Evolutionary conservation across 1,140 invertebrate species (phyloP), one percentile per base, ranked within the genome.

Genomic region (silkworm (Bombyx mori)): DNA sequence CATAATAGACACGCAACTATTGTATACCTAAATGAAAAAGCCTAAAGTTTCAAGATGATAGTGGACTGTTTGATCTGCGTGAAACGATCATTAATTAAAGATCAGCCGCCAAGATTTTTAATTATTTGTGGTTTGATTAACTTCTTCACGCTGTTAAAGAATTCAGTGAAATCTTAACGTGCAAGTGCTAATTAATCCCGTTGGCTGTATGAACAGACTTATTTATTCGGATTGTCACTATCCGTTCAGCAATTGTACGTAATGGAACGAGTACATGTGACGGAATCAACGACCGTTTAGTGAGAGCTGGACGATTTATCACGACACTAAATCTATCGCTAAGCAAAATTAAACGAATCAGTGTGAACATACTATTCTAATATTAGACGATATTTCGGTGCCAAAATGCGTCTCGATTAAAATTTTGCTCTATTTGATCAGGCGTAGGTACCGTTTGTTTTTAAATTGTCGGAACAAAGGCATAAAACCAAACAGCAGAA

Each of bases 371-470:
- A 68, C 52, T 72, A 66, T 58, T 74, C 70, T 76, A 71, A 75
- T 71, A 63, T 73, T 73, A 75, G 66, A 69, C 56, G 63, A 60
- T 69, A 58, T 65, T 61, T 63, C 58, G 63, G 59, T 76, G 75
- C 71, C 75, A 75, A 77, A 73, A 69, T 66, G 48, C 62, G 63
- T 52, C 47, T 63, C 63, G 61, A 65, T 68, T 67, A 50, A 65
- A 57, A 42, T 8, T 57, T 56, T 59, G 63, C 61, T 66, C 7
- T 60, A 35, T 61, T 42, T 53, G 56, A 63, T 65, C 44, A 51
- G 18, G 22, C 50, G 50, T 9, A 51, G 42, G 26, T 35, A 35
- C 26, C 10, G 42, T 51, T 35, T 8, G 3, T 35, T 51, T 51
- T 35, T 3, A 51, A 51, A 51, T 7, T 1, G 18, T 5, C 26